phyloP scores from a whole-genome alignment of 2,797 vertebrate species.

The Artibeus jamaicensis region DNA sequence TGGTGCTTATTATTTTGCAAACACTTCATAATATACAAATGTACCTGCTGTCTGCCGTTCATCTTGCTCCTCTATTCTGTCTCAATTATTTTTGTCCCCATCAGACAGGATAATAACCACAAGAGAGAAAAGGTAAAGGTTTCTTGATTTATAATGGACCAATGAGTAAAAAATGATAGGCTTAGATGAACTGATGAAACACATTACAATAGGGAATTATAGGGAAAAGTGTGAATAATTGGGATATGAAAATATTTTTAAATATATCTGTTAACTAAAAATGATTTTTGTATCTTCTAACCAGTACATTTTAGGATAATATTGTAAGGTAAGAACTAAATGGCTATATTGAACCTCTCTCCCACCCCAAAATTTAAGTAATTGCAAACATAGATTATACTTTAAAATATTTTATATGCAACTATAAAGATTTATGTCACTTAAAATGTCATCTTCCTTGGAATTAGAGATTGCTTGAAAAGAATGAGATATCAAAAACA shows the following conservation, averaged over 20 bases:
- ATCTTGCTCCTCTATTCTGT: conserved; percentile 35
- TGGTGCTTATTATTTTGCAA: conserved; percentile 66
- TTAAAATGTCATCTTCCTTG: background rate
- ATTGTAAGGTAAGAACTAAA: background rate
- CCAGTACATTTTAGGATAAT: background rate
- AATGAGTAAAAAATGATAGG: conserved; percentile 24
- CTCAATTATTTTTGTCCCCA: conserved; percentile 55
- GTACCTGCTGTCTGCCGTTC: conserved; percentile 52
- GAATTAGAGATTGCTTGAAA: background rate
- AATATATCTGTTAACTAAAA: conserved; percentile 28
- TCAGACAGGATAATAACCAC: conserved; percentile 47
- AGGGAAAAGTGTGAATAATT: conserved; percentile 2
- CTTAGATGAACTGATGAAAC: conserved; percentile 32
- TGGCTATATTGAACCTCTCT: background rate
- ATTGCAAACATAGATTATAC: background rate
- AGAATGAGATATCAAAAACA: conserved; percentile 2
- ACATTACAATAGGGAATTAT: background rate
- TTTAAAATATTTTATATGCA: background rate
- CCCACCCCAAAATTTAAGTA: background rate
- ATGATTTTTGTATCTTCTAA: background rate
- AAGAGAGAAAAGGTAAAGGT: conserved; percentile 13
- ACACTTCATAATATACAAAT: conserved; percentile 61
- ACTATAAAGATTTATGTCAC: background rate
- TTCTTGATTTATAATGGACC: conserved; percentile 17
- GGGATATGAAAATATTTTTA: conserved; percentile 25